Conservation (phyloP, 2,888 invertebrate species). For the Dynastes tityus region DNA sequence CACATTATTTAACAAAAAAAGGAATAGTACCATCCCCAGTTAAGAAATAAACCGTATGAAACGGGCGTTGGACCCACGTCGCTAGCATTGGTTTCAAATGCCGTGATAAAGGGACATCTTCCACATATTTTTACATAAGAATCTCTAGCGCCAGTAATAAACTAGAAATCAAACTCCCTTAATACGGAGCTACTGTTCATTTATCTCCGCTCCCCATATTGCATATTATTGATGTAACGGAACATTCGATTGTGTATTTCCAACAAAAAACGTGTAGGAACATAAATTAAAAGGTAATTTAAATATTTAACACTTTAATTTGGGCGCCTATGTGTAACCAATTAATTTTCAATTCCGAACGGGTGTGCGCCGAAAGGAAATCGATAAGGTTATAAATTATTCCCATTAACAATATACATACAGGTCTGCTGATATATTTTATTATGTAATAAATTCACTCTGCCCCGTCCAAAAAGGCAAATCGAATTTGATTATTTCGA, state of each 20-base stretch:
- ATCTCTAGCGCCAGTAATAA: too few relatives aligned
- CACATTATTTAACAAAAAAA: too few relatives aligned
- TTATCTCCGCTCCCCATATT: too few relatives aligned
- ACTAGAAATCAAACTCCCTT: too few relatives aligned
- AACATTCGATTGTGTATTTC: too few relatives aligned
- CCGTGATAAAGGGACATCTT: too few relatives aligned
- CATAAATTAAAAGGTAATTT: constrained; percentile 10
- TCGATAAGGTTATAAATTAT: constrained; percentile 17
- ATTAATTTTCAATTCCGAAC: constrained; percentile 11
- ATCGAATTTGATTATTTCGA: constrained; percentile 12
- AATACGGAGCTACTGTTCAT: too few relatives aligned
- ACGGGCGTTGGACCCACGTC: too few relatives aligned
- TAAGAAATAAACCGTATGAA: too few relatives aligned
- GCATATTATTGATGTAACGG: background rate
- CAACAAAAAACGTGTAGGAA: background rate
- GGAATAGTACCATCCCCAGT: too few relatives aligned
- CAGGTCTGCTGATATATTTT: constrained; percentile 9
- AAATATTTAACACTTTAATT: constrained; percentile 23
- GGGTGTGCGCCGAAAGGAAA: constrained; percentile 3
- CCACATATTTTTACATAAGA: too few relatives aligned
- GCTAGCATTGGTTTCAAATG: too few relatives aligned
- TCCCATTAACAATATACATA: constrained; percentile 25
- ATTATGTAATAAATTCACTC: constrained; percentile 9
- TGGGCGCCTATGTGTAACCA: constrained; percentile 2
- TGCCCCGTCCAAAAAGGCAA: background rate